phyloP scores from a whole-genome alignment of 2,888 invertebrate species.

The Ligdia adustata region DNA sequence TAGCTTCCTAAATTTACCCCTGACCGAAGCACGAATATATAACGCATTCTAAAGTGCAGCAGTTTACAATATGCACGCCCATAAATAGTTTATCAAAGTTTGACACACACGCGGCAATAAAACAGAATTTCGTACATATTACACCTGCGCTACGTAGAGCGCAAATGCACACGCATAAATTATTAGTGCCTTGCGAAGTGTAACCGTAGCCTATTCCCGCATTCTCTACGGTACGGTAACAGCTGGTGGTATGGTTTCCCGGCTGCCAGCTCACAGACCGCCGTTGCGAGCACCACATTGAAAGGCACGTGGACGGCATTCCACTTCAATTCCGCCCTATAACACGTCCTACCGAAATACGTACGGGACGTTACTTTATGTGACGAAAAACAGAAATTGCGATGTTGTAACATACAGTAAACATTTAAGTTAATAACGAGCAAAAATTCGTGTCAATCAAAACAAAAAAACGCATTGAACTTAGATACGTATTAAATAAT shows the following conservation, averaged over 20 bases:
- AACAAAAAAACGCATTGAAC: too few relatives aligned
- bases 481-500: too few relatives aligned
- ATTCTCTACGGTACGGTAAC: conserved; percentile 66
- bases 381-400: conserved; percentile 38
- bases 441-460: too few relatives aligned
- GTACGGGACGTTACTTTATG: conserved; percentile 45
- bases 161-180: conserved; percentile 50
- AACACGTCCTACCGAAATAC: conserved; percentile 54
- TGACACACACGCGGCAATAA: conserved; percentile 20
- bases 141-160: conserved; percentile 24
- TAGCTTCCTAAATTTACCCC: too few relatives aligned
- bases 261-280: conserved; percentile 60
- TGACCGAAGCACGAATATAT: not conserved
- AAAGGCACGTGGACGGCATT: conserved; percentile 64
- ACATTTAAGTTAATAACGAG: too few relatives aligned
- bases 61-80: conserved; percentile 16
- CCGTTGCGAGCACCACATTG: conserved; percentile 56
- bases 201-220: conserved; percentile 61
- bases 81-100: conserved; percentile 24
- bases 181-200: conserved; percentile 61
- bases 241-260: conserved; percentile 62
- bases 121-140: conserved; percentile 21
- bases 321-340: conserved; percentile 62
- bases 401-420: conserved; percentile 44
- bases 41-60: conserved; percentile 2